These are phyloP conservation scores for Pandion haliaetus DNA, from an alignment of 2,113 vertebrate species.

Conservation along the genomic window DNA sequence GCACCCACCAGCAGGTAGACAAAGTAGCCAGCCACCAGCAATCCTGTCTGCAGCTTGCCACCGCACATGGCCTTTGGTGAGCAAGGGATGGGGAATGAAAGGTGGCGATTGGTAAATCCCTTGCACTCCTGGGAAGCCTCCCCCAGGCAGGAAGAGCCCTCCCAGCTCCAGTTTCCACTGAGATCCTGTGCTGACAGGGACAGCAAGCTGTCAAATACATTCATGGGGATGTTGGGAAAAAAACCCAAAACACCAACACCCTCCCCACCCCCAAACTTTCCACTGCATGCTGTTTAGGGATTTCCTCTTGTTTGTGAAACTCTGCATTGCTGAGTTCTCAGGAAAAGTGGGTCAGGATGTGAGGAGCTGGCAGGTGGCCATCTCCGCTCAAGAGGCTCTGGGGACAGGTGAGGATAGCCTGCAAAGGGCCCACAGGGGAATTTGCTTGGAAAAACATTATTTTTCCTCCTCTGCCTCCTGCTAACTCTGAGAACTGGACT, in stretches of 20 bases:
- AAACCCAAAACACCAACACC: background rate
- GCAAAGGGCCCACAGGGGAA: background rate
- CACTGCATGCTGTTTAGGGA: background rate
- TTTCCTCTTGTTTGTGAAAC: slow-evolving; percentile 50
- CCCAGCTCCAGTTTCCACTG: background rate
- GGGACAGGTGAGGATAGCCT: background rate
- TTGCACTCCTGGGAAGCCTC: background rate
- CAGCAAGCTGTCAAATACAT: background rate
- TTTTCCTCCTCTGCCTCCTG: background rate
- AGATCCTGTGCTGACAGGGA: background rate
- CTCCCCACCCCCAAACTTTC: background rate
- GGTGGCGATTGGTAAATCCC: background rate
- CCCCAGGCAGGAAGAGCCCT: background rate
- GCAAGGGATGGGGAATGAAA: background rate
- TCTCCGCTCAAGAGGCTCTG: background rate
- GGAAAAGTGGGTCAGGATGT: slow-evolving; percentile 5
- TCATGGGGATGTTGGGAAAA: background rate
- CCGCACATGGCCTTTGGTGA: background rate
- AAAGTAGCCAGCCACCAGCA: slow-evolving; percentile 27
- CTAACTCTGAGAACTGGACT: background rate
- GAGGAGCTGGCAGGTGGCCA: background rate
- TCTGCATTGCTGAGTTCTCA: slow-evolving; percentile 27
- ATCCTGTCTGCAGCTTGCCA: background rate
- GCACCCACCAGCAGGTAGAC: slow-evolving; percentile 62
- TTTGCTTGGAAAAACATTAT: background rate